A percentile compares a stretch with the other conserved stretches of the same genome.
phyloP scores from a whole-genome alignment of 2,888 invertebrate genomes.

The Cheilosia vernalis region DNA sequence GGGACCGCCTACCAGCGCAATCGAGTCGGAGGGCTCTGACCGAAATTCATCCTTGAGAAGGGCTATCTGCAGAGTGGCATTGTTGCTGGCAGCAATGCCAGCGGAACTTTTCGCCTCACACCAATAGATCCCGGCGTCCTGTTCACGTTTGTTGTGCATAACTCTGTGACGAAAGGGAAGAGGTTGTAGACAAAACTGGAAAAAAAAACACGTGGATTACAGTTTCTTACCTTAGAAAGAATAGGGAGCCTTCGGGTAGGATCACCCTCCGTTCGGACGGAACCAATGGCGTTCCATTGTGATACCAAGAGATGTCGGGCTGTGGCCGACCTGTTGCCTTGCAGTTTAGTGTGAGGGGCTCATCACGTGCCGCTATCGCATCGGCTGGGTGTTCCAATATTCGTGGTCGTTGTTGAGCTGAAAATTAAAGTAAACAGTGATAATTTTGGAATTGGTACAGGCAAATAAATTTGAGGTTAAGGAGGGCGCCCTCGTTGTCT shows the following conservation, averaged over 20 bases:
- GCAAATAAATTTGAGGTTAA: neutral
- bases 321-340: conserved; percentile 78
- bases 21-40: conserved; percentile 77
- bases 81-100: conserved; percentile 89
- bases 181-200: neutral
- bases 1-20: conserved; percentile 78
- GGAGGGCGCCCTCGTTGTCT: no score
- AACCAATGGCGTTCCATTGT: conserved; percentile 78
- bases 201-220: neutral
- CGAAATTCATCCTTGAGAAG: conserved; percentile 80
- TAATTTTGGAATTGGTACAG: neutral
- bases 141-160: conserved; percentile 90
- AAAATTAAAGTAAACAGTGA: conserved; percentile 25
- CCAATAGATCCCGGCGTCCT: conserved; percentile 91
- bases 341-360: conserved; percentile 78
- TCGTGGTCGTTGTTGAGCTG: conserved; percentile 78
- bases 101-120: conserved; percentile 90
- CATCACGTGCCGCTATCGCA: conserved; percentile 78
- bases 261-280: conserved; percentile 78
- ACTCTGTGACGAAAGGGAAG: conserved; percentile 66
- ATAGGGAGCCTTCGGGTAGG: conserved; percentile 78
- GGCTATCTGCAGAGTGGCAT: conserved; percentile 91
- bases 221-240: conserved; percentile 77
- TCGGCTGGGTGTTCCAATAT: conserved; percentile 79
- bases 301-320: conserved; percentile 78